Percentiles rank a stretch among this genome's conserved stretches.
Evolutionary conservation across 2,888 invertebrate species (phyloP).

Genomic region (Himalopsyche tibetana): DNA sequence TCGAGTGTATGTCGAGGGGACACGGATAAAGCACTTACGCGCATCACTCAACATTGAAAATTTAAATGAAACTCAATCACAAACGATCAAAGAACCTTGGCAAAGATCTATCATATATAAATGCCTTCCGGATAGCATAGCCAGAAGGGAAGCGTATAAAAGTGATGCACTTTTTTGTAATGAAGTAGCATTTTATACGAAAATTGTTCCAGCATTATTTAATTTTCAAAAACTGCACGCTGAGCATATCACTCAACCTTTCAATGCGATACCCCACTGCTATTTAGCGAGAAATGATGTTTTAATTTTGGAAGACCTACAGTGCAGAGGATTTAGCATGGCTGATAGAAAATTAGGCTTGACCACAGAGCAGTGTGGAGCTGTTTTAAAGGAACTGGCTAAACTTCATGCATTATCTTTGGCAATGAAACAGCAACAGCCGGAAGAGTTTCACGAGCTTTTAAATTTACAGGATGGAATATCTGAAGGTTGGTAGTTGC

Average conservation of each 20-base stretch:
- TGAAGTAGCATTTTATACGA: slow-evolving; percentile 84
- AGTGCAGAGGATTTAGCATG: slow-evolving; percentile 79
- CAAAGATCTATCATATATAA: slow-evolving; percentile 83
- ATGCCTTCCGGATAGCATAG: slow-evolving; percentile 81
- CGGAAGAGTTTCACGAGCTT: slow-evolving; percentile 77
- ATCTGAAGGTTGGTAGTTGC: slow-evolving; percentile 71
- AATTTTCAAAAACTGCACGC: slow-evolving; percentile 77
- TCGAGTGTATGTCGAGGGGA: slow-evolving; percentile 79
- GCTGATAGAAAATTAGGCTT: slow-evolving; percentile 80
- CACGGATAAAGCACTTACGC: slow-evolving; percentile 55
- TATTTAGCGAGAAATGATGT: slow-evolving; percentile 78
- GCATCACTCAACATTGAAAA: slow-evolving; percentile 67
- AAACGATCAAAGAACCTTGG: slow-evolving; percentile 76
- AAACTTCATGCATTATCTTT: slow-evolving; percentile 82
- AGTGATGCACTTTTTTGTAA: slow-evolving; percentile 84
- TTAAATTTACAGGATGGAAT: slow-evolving; percentile 74
- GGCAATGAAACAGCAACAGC: slow-evolving; percentile 79
- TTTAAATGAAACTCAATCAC: slow-evolving; percentile 69
- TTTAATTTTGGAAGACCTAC: slow-evolving; percentile 80
- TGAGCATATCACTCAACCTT: slow-evolving; percentile 71
- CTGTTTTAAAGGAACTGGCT: slow-evolving; percentile 79
- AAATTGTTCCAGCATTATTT: slow-evolving; percentile 81
- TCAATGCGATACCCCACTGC: slow-evolving; percentile 79
- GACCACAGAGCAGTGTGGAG: slow-evolving; percentile 78
- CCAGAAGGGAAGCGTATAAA: slow-evolving; percentile 82